Evolutionary conservation across 2,888 invertebrate species (phyloP), one percentile per base, ranked within the genome.

Genomic region (Gastracanthus pulcherrimus): DNA sequence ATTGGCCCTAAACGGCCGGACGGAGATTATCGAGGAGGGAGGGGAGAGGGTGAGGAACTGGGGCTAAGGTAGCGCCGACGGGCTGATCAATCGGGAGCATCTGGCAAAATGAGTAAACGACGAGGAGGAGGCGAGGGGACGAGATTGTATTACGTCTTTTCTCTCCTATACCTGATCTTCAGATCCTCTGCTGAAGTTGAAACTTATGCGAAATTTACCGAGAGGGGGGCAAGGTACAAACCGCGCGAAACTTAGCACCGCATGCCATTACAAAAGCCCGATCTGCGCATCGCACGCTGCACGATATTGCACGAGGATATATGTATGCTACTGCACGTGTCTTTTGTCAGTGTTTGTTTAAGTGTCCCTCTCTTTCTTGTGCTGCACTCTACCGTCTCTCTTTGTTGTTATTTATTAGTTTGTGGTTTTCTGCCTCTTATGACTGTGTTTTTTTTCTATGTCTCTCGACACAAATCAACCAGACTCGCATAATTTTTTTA

Each of bases 51-150:
- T 31, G 2, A 26, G 48, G 26, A 9, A n/a, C 60, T 11, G 2
- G 16, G 69, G 66, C n/a, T n/a, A n/a, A n/a, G n/a, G n/a, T n/a
- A n/a, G 26, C 13, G 79, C 31, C 62, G 70, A 75, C 58, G 69
- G 34, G 38, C 34, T 71, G 64, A 82, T 76, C 82, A 79, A 82
- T 82, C 58, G 70, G 69, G 78, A 78, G 45, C 72, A 58, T 71
- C 48, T 71, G 48, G 41, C 41, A 23, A 55, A 41, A 38, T 51
- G 60, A 71, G 64, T 58, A 16, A 71, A 38, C 0, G 16, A 9
- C 16, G 36, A n/a, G n/a, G n/a, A n/a, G n/a, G n/a, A n/a, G n/a
- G n/a, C n/a, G n/a, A n/a, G n/a, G n/a, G n/a, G n/a, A 16, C 7
- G 51, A 71, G 55, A 80, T 76, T 36, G 48, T 31, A 36, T 75